Percentiles rank a stretch among this genome's conserved stretches.
These are phyloP conservation scores for Acrocephalus arundinaceus DNA, from an alignment of 2,113 vertebrate genomes.

Conservation along the genomic window DNA sequence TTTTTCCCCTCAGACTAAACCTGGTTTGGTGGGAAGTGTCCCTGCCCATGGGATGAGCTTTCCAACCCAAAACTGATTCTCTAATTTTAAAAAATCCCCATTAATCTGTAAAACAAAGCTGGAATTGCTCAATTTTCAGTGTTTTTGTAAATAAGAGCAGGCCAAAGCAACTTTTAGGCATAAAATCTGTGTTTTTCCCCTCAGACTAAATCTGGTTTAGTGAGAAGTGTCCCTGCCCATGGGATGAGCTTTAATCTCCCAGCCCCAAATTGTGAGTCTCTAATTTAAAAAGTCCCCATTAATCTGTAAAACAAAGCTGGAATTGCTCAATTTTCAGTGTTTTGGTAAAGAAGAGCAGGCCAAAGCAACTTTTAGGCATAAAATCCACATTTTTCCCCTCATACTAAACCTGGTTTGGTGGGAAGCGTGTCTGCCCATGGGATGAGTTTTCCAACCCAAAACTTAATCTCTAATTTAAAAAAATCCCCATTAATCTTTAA, in stretches of 20 bases:
- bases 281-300: background rate
- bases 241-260: background rate
- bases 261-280: background rate
- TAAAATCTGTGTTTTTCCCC: background rate
- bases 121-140: background rate
- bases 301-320: background rate
- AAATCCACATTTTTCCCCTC: background rate
- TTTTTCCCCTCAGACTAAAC: slow-evolving; percentile 67
- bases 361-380: background rate
- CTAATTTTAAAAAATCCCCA: background rate
- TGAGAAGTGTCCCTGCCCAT: too few species aligned
- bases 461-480: background rate
- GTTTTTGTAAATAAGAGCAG: background rate
- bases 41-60: too few species aligned
- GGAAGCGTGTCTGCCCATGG: background rate
- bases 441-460: background rate
- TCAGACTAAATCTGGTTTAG: slow-evolving; percentile 66
- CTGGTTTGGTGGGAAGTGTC: background rate
- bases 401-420: slow-evolving; percentile 64
- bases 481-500: background rate
- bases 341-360: background rate
- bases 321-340: background rate
- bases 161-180: background rate
- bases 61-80: too few species aligned
- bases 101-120: background rate